Evolutionary conservation across 2,113 vertebrate genomes (phyloP), one percentile per base, ranked within the genome.

Genomic region (Microtus montanus): DNA sequence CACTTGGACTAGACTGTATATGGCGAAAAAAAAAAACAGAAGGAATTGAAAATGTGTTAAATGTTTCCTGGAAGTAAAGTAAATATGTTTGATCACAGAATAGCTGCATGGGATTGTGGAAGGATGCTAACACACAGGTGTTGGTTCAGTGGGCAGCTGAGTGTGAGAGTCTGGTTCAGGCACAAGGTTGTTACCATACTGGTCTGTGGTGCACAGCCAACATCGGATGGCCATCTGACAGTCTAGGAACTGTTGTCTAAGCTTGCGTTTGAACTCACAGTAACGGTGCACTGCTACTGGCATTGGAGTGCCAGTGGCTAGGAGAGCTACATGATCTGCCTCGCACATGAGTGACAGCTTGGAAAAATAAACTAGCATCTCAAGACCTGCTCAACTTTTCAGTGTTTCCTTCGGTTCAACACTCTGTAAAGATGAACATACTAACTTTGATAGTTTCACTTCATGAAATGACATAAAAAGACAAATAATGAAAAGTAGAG

Each of bases 291-390:
- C 4, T 41, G 7, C 28, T 41, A 0, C n/a, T 79, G 28, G 47
- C 12, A 28, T 35, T 61, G 70, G 22, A 4, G 17, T 74, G 70
- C 74, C 63, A 83, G 44, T 19, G 35, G 28, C 7, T 47, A 41
- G 47, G 22, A 58, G 63, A 7, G 2, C 1, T 30, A 9, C 6
- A 54, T 49, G 47, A 52, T 30, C 87, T 52, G 17, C 17, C 17
- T 19, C 0, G 0, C 20, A 4, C 14, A 11, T 17, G 17, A 22
- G 8, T 17, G 22, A 22, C 9, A 49, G 24, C 41, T 41, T 49
- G 20, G 68, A 68, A 77, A 82, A 92, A 44, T 3, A 33, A 90
- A 58, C 30, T 54, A 49, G n/a, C 73, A 26, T 35, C 30, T 75
- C 28, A 2, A 22, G 17, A 64, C 15, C 10, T 73, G 49, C 8